These are phyloP conservation scores for Australoheros facetus DNA, from an alignment of 2,797 vertebrate genomes.

Conservation along the genomic window DNA sequence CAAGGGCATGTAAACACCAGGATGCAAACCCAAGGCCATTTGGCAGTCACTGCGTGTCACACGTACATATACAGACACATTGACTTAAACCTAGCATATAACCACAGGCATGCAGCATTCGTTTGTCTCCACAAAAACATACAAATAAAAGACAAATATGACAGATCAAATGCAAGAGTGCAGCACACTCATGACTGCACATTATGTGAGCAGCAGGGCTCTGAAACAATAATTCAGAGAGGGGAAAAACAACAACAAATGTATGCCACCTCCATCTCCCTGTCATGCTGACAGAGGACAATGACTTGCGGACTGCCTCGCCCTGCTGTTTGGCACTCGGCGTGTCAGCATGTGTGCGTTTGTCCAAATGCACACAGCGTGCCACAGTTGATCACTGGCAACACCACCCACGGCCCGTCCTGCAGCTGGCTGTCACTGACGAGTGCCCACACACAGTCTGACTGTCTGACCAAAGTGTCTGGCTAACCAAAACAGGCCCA, in stretches of 20 bases:
- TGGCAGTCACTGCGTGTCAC: not conserved
- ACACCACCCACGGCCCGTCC: slow-evolving; percentile 55
- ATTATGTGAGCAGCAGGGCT: not conserved
- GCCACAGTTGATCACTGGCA: slow-evolving; percentile 54
- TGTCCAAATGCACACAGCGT: slow-evolving; percentile 42
- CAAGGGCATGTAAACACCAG: not conserved
- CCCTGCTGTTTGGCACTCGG: slow-evolving; percentile 58
- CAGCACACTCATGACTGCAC: not conserved
- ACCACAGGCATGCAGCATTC: not conserved
- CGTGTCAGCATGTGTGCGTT: slow-evolving; percentile 64
- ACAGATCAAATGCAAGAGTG: not conserved
- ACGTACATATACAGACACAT: not conserved
- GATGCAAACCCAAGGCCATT: not conserved
- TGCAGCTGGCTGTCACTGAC: slow-evolving; percentile 53
- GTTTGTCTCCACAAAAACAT: not conserved
- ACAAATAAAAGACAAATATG: not conserved
- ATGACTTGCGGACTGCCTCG: slow-evolving; percentile 43
- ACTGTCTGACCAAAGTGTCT: slow-evolving; percentile 65
- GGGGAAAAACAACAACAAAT: not conserved
- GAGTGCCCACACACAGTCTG: slow-evolving; percentile 54
- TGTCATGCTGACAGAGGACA: slow-evolving; percentile 65
- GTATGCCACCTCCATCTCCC: not conserved
- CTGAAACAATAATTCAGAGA: not conserved
- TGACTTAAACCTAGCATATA: not conserved
- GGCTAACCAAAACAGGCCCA: slow-evolving; percentile 43